phyloP scores from a whole-genome alignment of 2,113 vertebrate genomes.

The Anarrhichthys ocellatus region DNA sequence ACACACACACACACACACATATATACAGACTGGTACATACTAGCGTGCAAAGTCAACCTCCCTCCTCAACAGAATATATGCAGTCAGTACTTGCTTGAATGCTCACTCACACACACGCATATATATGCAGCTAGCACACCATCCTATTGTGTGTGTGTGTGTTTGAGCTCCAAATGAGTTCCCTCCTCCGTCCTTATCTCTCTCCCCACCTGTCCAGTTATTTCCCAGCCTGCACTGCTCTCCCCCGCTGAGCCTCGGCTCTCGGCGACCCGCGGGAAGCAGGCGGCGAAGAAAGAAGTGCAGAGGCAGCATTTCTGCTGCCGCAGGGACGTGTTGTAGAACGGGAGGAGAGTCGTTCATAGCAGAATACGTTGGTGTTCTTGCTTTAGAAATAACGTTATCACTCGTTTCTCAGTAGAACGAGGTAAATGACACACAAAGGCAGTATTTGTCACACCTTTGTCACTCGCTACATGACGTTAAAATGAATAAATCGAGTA shows the following conservation, averaged over 20 bases:
- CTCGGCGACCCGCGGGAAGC: neutral
- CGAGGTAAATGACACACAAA: neutral
- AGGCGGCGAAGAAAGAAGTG: neutral
- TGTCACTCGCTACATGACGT: neutral
- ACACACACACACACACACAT: fast-evolving
- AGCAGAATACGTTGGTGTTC: neutral
- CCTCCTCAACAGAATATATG: neutral
- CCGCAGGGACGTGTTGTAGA: neutral
- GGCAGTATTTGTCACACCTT: neutral
- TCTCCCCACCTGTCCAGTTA: conserved; percentile 31
- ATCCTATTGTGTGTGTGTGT: neutral
- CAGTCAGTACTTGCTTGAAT: neutral
- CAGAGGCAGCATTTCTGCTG: conserved; percentile 32
- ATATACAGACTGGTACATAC: no score
- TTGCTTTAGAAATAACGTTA: neutral
- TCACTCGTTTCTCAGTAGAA: neutral
- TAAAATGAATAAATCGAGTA: neutral
- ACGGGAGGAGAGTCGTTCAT: neutral
- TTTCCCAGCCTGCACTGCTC: conserved; percentile 42
- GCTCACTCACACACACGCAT: neutral
- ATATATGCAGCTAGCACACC: neutral
- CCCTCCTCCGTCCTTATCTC: conserved; percentile 36
- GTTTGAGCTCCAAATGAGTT: conserved; percentile 12
- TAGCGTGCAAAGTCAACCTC: neutral
- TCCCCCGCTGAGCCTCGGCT: conserved; percentile 11